Evolutionary conservation across 2,797 vertebrate genomes (phyloP).

Genomic region (Neostethus bicornis): DNA sequence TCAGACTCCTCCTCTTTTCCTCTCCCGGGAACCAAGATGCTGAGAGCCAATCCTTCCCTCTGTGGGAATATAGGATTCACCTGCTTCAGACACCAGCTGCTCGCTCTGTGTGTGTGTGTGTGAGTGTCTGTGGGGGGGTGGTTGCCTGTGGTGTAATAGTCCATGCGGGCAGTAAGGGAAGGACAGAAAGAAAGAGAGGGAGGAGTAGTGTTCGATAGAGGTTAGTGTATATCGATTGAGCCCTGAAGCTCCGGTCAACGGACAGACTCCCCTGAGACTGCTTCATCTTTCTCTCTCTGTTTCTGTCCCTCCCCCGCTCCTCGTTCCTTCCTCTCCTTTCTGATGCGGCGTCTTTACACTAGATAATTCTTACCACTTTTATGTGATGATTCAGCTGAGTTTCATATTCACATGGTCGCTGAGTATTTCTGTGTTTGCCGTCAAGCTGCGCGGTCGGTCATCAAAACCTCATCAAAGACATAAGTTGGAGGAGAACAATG

Average conservation of each 20-base stretch:
- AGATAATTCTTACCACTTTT: conserved; percentile 56
- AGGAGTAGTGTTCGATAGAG: conserved; percentile 81
- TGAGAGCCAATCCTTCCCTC: conserved; percentile 66
- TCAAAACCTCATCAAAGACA: conserved; percentile 58
- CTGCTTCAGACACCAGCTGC: conserved; percentile 76
- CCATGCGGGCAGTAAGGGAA: conserved; percentile 65
- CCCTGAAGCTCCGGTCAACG: conserved; percentile 82
- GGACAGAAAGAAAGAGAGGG: conserved; percentile 58
- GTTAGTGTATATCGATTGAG: conserved; percentile 86
- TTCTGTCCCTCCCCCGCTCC: conserved; percentile 44
- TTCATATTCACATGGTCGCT: conserved; percentile 66
- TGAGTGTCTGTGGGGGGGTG: conserved; percentile 34
- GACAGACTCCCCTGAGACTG: conserved; percentile 80
- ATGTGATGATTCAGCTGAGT: conserved; percentile 60
- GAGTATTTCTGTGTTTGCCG: conserved; percentile 76
- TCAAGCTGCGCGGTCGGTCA: conserved; percentile 61
- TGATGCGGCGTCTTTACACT: conserved; percentile 24
- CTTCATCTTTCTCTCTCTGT: conserved; percentile 62
- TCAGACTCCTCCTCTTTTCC: conserved; percentile 14
- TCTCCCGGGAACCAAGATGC: conserved; percentile 54
- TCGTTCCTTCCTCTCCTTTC: conserved; percentile 30
- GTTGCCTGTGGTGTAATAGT: conserved; percentile 61
- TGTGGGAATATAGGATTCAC: conserved; percentile 77
- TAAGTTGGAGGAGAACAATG: conserved; percentile 56
- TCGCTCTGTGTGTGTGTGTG: conserved; percentile 49